These are phyloP conservation scores for Dromococcyx pavoninus DNA, from an alignment of 2,797 vertebrate genomes.

Conservation along the genomic window DNA sequence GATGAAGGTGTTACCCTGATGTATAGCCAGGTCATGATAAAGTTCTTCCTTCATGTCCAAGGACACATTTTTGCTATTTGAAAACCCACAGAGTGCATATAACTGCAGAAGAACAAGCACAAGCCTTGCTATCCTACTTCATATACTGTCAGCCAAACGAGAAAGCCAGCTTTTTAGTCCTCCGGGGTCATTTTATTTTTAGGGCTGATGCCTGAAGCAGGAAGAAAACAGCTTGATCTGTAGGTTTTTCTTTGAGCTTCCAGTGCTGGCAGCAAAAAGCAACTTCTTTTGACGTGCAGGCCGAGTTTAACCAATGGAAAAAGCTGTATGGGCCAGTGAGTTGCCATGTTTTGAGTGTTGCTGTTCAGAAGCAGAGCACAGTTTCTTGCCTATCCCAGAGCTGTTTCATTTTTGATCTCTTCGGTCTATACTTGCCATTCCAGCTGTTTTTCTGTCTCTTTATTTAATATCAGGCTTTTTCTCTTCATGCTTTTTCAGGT, in stretches of 20 bases:
- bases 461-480: conserved; percentile 35
- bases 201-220: conserved; percentile 55
- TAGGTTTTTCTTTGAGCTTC: conserved; percentile 40
- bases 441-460: conserved; percentile 33
- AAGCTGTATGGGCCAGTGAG: neutral
- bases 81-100: neutral
- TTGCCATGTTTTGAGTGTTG: neutral
- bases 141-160: conserved; percentile 19
- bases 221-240: conserved; percentile 48
- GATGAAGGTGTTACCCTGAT: neutral
- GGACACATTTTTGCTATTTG: neutral
- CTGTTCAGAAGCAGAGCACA: neutral
- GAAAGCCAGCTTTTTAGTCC: conserved; percentile 28
- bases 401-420: neutral
- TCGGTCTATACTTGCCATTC: neutral
- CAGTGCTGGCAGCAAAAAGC: conserved; percentile 15
- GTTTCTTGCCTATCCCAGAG: neutral
- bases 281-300: neutral
- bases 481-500: conserved; percentile 37
- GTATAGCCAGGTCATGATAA: neutral
- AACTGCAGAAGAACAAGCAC: conserved; percentile 1
- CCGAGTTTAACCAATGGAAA: conserved; percentile 30
- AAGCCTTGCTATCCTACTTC: neutral
- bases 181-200: conserved; percentile 60
- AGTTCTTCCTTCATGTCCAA: neutral